Evolutionary conservation across 2,888 invertebrate genomes (phyloP).

Genomic region (Cantharis nigra): DNA sequence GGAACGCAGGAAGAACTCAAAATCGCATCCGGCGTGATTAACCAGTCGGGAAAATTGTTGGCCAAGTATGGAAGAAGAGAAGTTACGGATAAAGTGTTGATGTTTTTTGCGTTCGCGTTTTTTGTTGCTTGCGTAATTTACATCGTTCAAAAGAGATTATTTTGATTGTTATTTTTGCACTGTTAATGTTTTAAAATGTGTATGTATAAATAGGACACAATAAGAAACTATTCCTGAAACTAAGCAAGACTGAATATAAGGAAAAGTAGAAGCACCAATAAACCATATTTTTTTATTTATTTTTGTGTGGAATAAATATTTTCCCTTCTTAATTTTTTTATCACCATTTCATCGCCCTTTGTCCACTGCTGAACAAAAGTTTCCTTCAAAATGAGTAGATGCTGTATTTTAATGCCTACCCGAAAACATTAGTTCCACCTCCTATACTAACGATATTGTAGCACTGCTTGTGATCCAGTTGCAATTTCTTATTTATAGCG

Average conservation of each 20-base stretch:
- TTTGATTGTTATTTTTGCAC: constrained; percentile 56
- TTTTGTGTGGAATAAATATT: background rate
- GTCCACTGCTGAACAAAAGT: too few relatives aligned
- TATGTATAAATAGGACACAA: background rate
- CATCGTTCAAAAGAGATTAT: constrained; percentile 87
- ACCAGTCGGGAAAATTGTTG: constrained; percentile 87
- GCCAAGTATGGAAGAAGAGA: constrained; percentile 94
- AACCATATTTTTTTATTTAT: background rate
- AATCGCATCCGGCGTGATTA: constrained; percentile 83
- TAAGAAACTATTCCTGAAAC: background rate
- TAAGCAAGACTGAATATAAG: background rate
- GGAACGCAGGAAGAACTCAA: constrained; percentile 82
- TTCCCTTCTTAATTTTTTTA: background rate
- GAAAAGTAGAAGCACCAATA: background rate
- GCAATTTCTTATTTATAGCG: too few relatives aligned
- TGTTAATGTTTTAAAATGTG: background rate
- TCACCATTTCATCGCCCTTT: too few relatives aligned
- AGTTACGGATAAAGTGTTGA: constrained; percentile 91
- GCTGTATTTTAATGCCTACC: too few relatives aligned
- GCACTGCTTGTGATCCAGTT: too few relatives aligned
- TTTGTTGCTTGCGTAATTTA: constrained; percentile 91
- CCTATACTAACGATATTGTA: too few relatives aligned
- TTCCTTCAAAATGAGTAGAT: too few relatives aligned
- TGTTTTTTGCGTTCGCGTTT: constrained; percentile 85
- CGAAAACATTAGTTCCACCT: too few relatives aligned